Evolutionary conservation across 2,888 invertebrate genomes (phyloP).

Genomic region (Luffia ferchaultella): DNA sequence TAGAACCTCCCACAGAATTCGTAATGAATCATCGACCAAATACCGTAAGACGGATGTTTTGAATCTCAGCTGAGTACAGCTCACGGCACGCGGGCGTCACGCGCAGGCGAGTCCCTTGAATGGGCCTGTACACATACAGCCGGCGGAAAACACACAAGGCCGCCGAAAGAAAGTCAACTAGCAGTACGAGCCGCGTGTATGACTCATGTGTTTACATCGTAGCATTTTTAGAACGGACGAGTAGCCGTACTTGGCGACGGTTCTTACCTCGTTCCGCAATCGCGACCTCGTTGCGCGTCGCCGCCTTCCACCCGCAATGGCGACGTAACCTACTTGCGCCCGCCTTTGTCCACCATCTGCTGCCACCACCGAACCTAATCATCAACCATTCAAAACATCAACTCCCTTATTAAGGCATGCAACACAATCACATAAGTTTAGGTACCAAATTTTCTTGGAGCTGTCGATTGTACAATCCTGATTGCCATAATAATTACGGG

Average conservation of each 20-base stretch:
- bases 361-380: slow-evolving; percentile 6
- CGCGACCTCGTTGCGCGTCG: slow-evolving; percentile 36
- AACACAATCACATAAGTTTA: too few species aligned
- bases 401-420: too few species aligned
- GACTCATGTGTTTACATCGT: slow-evolving; percentile 3
- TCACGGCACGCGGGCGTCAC: not conserved
- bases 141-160: not conserved
- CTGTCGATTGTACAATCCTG: too few species aligned
- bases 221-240: slow-evolving; percentile 29
- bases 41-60: not conserved
- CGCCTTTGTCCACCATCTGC: slow-evolving; percentile 41
- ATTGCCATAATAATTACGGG: too few species aligned
- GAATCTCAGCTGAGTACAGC: not conserved
- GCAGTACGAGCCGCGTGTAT: slow-evolving; percentile 18
- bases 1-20: too few species aligned
- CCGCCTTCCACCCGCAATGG: slow-evolving; percentile 32
- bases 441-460: too few species aligned
- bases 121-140: not conserved
- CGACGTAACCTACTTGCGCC: slow-evolving; percentile 43
- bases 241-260: slow-evolving; percentile 30
- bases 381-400: not conserved
- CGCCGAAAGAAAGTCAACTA: slow-evolving; percentile 22
- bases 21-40: not conserved
- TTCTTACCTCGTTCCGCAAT: slow-evolving; percentile 50
- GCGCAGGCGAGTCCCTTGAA: not conserved